Conservation (phyloP, 2,888 invertebrate species). For the Drosophila sordidapex region DNA sequence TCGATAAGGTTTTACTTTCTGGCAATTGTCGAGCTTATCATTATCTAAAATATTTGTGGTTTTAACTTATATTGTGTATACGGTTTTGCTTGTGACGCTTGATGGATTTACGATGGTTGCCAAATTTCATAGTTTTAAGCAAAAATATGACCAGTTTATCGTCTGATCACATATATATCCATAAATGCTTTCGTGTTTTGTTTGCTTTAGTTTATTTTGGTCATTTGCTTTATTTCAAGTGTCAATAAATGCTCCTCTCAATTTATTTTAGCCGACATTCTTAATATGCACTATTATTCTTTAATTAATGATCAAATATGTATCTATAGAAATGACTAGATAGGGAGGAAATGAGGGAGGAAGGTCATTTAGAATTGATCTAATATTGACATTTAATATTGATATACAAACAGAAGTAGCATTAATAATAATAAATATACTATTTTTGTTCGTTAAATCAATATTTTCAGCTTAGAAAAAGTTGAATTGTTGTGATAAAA, state of each 20-base stretch:
- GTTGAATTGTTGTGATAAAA: neutral
- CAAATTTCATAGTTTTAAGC: conserved; percentile 31
- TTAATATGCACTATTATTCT: conserved; percentile 29
- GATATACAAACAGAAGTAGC: neutral
- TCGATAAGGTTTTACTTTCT: conserved; percentile 34
- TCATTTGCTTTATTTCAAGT: conserved; percentile 16
- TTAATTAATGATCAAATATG: conserved; percentile 24
- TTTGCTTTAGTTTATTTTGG: conserved; percentile 12
- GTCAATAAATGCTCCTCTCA: conserved; percentile 30
- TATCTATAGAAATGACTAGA: conserved; percentile 8
- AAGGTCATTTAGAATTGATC: neutral
- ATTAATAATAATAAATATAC: neutral
- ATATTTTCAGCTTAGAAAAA: neutral
- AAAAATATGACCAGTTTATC: conserved; percentile 22
- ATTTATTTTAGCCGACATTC: conserved; percentile 19
- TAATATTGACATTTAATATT: neutral
- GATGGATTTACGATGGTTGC: conserved; percentile 48
- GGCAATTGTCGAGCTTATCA: conserved; percentile 39
- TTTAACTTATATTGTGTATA: conserved; percentile 6
- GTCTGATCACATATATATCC: conserved; percentile 25
- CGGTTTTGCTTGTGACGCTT: conserved; percentile 1
- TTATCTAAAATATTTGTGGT: conserved; percentile 12
- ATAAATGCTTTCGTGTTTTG: neutral
- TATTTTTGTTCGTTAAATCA: neutral
- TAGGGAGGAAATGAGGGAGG: neutral